Evolutionary conservation across 2,113 vertebrate genomes (phyloP).

Genomic region (Leuciscus idus): DNA sequence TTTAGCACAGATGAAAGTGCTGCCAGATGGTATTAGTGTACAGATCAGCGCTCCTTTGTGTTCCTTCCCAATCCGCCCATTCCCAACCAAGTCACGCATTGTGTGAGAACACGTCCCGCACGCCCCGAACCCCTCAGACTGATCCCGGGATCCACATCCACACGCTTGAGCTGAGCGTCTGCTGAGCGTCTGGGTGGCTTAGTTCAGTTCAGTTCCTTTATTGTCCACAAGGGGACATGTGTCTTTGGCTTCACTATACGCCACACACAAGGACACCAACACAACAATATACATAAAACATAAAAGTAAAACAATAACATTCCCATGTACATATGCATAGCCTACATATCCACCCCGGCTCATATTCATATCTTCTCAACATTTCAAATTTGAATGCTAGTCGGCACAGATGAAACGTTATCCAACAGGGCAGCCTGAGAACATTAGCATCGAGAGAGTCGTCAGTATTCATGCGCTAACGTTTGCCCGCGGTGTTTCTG

Average conservation of each 20-base stretch:
- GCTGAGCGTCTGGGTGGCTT: not conserved
- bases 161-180: not conserved
- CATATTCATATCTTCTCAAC: too few species aligned
- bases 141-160: not conserved
- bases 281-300: too few species aligned
- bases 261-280: too few species aligned
- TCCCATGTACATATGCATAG: too few species aligned
- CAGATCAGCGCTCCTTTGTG: conserved; percentile 35
- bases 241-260: too few species aligned
- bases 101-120: not conserved
- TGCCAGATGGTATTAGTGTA: conserved; percentile 45
- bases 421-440: not conserved
- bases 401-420: too few species aligned
- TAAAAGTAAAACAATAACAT: too few species aligned
- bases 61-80: conserved; percentile 35
- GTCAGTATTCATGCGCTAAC: conserved; percentile 27
- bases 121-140: not conserved
- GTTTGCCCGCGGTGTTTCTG: not conserved
- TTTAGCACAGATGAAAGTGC: conserved; percentile 39
- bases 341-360: too few species aligned
- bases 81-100: conserved; percentile 1
- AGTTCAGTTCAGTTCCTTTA: too few species aligned
- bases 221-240: too few species aligned
- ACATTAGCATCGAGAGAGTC: not conserved
- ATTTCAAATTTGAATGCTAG: too few species aligned